A percentile compares a stretch with the other conserved stretches of the same genome.
These are phyloP conservation scores for Dolichotis patagonum DNA, from an alignment of 2,113 vertebrate species.

Conservation along the genomic window DNA sequence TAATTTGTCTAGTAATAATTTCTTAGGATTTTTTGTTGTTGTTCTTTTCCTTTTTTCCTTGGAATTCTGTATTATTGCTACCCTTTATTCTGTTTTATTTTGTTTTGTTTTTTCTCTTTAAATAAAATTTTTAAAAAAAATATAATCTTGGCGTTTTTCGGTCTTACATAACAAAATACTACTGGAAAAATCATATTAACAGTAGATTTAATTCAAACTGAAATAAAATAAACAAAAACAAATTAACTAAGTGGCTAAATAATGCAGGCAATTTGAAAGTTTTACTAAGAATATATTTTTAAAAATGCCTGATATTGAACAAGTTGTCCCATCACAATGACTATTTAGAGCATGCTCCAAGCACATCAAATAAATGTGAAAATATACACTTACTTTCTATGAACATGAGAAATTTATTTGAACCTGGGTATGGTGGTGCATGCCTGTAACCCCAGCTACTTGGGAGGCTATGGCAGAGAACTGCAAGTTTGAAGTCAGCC, in stretches of 20 bases:
- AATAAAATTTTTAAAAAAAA: too few relatives aligned
- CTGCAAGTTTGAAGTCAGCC: not conserved
- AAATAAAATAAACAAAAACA: not conserved
- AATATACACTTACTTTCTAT: not conserved
- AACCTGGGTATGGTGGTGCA: not conserved
- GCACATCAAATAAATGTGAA: not conserved
- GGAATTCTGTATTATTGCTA: too few relatives aligned
- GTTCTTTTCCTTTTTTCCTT: too few relatives aligned
- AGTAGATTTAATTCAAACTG: not conserved
- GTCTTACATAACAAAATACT: not conserved
- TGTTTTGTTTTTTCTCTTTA: too few relatives aligned
- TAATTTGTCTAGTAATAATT: too few relatives aligned
- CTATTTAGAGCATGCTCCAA: not conserved
- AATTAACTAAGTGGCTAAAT: not conserved
- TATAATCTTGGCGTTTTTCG: not conserved
- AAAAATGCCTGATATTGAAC: not conserved
- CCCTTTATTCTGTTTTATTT: too few relatives aligned
- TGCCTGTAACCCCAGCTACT: not conserved
- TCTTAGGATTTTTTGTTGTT: too few relatives aligned
- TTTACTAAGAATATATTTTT: not conserved
- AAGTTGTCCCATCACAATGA: not conserved
- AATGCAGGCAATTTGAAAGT: not conserved
- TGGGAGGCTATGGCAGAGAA: not conserved
- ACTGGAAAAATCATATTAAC: constrained; percentile 9
- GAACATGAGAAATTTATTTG: not conserved